phyloP scores from a whole-genome alignment of 2,888 invertebrate genomes.

The Candidula unifasciata region DNA sequence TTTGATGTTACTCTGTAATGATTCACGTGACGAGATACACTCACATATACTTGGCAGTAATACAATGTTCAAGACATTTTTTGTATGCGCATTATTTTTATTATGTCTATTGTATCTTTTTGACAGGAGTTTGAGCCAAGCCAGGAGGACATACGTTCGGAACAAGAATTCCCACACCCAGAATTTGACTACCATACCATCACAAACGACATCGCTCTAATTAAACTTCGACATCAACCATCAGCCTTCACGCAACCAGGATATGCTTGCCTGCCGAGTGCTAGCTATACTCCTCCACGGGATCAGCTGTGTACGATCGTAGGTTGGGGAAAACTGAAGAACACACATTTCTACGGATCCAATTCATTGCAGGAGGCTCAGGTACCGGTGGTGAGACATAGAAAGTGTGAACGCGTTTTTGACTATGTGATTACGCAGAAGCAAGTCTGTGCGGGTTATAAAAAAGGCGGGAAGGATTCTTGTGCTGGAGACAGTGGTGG shows the following conservation, averaged over 20 bases:
- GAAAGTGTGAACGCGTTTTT: conserved; percentile 89
- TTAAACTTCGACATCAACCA: conserved; percentile 89
- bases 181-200: conserved; percentile 92
- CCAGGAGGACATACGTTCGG: conserved; percentile 81
- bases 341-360: conserved; percentile 87
- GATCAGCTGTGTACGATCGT: conserved; percentile 88
- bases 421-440: conserved; percentile 89
- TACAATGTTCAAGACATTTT: no score
- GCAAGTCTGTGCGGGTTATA: conserved; percentile 94
- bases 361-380: conserved; percentile 91
- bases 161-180: conserved; percentile 88
- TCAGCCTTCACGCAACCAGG: conserved; percentile 90
- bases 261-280: conserved; percentile 89
- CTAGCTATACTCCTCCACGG: conserved; percentile 79
- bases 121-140: conserved; percentile 82
- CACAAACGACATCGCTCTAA: conserved; percentile 93
- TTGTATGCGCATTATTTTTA: no score
- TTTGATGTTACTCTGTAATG: no score
- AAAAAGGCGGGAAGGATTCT: conserved; percentile 88
- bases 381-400: conserved; percentile 89
- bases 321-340: conserved; percentile 91
- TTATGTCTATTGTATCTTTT: not conserved
- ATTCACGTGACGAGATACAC: no score
- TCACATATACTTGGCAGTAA: no score
- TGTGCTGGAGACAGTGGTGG: conserved; percentile 93